Base-by-base conservation (phyloP, 2,797 vertebrate species). In the Hypotaenidia philippensis region DNA sequence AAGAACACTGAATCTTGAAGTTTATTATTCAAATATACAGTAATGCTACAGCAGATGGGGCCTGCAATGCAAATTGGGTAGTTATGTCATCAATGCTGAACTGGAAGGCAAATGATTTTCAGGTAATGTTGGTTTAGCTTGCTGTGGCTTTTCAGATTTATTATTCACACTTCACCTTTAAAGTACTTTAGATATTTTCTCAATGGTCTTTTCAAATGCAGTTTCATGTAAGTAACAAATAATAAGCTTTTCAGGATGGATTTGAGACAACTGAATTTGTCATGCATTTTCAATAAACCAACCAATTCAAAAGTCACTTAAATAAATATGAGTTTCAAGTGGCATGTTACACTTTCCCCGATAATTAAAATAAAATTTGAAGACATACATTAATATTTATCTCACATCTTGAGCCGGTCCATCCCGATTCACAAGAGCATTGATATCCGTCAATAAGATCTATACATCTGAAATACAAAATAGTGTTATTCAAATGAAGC, bases 311-410 rank as follows among this genome's bases (percentile, higher is more conserved):
- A 89, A 83, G 17, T 75, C 61, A 82, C n/a, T 59, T 56, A 79
- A 88, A 45, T 32, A 55, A 77, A 84, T 53, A 74, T 56, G 10
- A 84, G 20, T 77, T 95, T 69, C 31, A 81, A 61, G 25, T 0
- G 0, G 41, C 6, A 21, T 72, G 75, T 49, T 91, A 69, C 15
- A 8, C 31, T 81, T 78, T 87, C 38, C 23, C 25, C 6, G 55
- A 52, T 29, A 74, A 95, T 71, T 69, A 64, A 70, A 83, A 69
- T 87, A 72, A 71, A 47, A 76, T 38, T 32, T 65, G 36, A 92
- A 91, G 64, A 97, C 98, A 97, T 98, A 99, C 98, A 29, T 99
- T 97, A 91, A 99, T 97, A 96, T 98, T 98, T 75, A 92, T 97
- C 94, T 99, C 97, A 92, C 98, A 99, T 98, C 97, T 98, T 96